A percentile compares a stretch with the other conserved stretches of the same genome.
Evolutionary conservation across 2,888 invertebrate species (phyloP).

Genomic region (Drosophila meridionalis): DNA sequence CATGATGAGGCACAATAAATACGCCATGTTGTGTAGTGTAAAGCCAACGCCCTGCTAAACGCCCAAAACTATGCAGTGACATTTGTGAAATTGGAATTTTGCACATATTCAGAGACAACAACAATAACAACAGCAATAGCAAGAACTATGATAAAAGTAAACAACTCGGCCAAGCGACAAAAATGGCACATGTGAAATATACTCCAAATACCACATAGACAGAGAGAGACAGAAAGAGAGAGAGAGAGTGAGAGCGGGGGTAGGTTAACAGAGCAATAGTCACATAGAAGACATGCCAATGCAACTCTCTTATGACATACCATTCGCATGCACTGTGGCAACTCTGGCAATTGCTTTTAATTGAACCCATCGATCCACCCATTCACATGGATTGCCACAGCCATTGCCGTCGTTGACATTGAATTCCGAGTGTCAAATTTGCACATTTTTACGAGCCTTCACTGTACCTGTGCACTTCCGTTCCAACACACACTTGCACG

Average conservation of each 20-base stretch:
- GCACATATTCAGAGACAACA: constrained; percentile 33
- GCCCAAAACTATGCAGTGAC: constrained; percentile 74
- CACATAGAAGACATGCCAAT: constrained; percentile 1
- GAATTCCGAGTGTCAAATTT: constrained; percentile 66
- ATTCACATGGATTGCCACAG: constrained; percentile 12
- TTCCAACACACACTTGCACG: constrained; percentile 26
- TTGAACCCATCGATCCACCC: constrained; percentile 43
- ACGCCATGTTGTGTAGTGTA: constrained; percentile 16
- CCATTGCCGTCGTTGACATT: constrained; percentile 62
- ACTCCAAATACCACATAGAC: constrained; percentile 21
- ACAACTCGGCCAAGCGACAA: constrained; percentile 63
- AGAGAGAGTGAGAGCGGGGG: no score
- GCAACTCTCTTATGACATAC: neutral
- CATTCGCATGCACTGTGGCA: constrained; percentile 18
- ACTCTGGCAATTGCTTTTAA: constrained; percentile 36
- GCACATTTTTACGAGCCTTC: constrained; percentile 59
- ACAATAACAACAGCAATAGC: constrained; percentile 28
- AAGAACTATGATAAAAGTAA: constrained; percentile 55
- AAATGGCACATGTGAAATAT: constrained; percentile 67
- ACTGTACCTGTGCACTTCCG: constrained; percentile 71
- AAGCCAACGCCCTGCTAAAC: constrained; percentile 39
- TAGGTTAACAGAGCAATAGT: neutral
- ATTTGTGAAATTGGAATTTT: constrained; percentile 76
- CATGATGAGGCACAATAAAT: constrained; percentile 50
- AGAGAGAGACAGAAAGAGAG: neutral